Conservation (phyloP, 1,140 invertebrate species). For the Orchestia grillus region DNA sequence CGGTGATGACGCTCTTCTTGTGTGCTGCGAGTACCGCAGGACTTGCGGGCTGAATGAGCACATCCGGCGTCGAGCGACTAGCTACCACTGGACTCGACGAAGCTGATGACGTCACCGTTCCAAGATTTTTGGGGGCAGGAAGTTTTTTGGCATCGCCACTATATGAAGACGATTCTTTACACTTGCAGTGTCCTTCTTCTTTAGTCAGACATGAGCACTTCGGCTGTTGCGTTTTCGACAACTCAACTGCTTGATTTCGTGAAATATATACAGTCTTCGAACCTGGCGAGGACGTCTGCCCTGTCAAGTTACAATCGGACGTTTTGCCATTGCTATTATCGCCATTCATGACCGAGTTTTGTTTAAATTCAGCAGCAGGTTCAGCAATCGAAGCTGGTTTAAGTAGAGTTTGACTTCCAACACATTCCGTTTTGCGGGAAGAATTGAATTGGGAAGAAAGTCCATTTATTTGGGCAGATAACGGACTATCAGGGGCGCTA, state of each 20-base stretch:
- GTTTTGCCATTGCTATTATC: background rate
- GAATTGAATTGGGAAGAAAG: background rate
- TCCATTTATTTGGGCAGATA: background rate
- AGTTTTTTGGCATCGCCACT: background rate
- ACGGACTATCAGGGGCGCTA: background rate
- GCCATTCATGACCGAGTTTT: background rate
- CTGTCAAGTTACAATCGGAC: background rate
- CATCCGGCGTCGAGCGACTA: background rate
- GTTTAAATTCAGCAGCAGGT: background rate
- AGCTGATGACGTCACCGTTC: background rate
- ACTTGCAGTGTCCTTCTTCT: background rate
- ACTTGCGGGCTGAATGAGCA: conserved; percentile 41
- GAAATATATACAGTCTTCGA: conserved; percentile 12
- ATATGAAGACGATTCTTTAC: background rate
- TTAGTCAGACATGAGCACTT: background rate
- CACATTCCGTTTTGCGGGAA: background rate
- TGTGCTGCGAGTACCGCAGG: conserved; percentile 20
- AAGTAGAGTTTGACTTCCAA: background rate
- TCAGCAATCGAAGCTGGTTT: background rate
- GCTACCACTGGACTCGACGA: background rate
- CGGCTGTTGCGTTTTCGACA: background rate
- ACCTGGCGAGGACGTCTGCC: background rate
- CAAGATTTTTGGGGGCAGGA: background rate
- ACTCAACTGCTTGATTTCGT: conserved; percentile 16
- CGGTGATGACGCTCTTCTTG: conserved; percentile 47